Evolutionary conservation across 2,797 vertebrate genomes (phyloP).

Genomic region (Parauchenoglanis ngamensis): DNA sequence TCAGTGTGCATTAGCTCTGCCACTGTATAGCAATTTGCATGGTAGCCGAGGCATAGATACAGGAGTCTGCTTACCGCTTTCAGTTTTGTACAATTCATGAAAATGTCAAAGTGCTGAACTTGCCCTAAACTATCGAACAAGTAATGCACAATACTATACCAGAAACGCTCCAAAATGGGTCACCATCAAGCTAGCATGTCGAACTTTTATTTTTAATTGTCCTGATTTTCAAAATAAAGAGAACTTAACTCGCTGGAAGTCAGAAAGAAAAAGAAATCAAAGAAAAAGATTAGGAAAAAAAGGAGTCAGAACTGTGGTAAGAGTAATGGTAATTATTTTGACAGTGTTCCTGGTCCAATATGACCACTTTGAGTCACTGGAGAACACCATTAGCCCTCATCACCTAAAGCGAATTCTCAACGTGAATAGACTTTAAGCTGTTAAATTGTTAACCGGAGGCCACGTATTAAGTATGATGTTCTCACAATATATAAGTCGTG

Average conservation of each 20-base stretch:
- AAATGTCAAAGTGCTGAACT: background rate
- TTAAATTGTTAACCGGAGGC: background rate
- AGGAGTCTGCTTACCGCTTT: background rate
- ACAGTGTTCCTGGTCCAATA: no score
- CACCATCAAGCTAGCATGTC: background rate
- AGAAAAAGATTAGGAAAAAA: no score
- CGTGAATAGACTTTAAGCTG: background rate
- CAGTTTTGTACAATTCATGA: background rate
- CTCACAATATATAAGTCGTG: background rate
- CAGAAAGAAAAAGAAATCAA: no score
- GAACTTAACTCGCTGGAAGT: no score
- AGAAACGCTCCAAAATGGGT: background rate
- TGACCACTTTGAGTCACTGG: background rate
- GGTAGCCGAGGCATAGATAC: background rate
- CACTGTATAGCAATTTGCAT: background rate
- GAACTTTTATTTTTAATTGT: background rate
- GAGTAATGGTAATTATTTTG: no score
- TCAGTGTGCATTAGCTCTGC: background rate
- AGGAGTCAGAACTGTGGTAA: no score
- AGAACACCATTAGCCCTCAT: background rate
- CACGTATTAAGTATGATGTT: background rate
- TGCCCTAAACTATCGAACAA: background rate
- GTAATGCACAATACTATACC: background rate
- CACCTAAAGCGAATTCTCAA: background rate
- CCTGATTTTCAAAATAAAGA: no score